These are phyloP conservation scores for Oreochromis grahami DNA, from an alignment of 2,797 vertebrate genomes.

Conservation along the genomic window DNA sequence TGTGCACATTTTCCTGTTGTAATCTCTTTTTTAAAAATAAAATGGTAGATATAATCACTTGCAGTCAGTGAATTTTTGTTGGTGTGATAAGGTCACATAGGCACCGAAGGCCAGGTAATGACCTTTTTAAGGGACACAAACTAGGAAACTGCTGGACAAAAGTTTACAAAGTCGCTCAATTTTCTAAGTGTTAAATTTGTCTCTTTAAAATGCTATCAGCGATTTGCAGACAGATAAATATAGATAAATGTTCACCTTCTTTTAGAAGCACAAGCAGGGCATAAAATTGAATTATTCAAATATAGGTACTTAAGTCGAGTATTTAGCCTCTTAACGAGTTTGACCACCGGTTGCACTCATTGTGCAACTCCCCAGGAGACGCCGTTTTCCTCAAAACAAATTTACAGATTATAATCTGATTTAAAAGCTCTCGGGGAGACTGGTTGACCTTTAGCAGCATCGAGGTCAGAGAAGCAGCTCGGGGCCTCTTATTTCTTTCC, in stretches of 20 bases:
- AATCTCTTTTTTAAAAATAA: neutral
- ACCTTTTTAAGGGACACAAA: neutral
- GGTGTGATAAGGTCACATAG: neutral
- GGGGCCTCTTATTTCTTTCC: neutral
- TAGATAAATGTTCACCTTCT: neutral
- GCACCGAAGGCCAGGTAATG: neutral
- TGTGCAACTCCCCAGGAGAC: neutral
- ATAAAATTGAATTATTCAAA: neutral
- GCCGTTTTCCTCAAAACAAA: neutral
- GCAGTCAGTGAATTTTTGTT: neutral
- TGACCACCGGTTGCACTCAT: neutral
- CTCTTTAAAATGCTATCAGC: neutral
- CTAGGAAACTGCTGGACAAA: neutral
- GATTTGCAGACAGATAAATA: neutral
- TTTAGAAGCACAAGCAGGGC: neutral
- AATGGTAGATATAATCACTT: neutral
- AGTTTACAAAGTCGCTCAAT: neutral
- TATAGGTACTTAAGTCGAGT: neutral
- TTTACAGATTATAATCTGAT: neutral
- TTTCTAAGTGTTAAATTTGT: neutral
- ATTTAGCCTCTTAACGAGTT: neutral
- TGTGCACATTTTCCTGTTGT: neutral
- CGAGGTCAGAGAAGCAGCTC: neutral
- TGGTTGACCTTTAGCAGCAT: constrained; percentile 5
- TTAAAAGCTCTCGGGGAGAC: neutral